A percentile compares a stretch with the other conserved stretches of the same genome.
These are phyloP conservation scores for Syngnathus floridae DNA, from an alignment of 2,113 vertebrate genomes.

Conservation along the genomic window DNA sequence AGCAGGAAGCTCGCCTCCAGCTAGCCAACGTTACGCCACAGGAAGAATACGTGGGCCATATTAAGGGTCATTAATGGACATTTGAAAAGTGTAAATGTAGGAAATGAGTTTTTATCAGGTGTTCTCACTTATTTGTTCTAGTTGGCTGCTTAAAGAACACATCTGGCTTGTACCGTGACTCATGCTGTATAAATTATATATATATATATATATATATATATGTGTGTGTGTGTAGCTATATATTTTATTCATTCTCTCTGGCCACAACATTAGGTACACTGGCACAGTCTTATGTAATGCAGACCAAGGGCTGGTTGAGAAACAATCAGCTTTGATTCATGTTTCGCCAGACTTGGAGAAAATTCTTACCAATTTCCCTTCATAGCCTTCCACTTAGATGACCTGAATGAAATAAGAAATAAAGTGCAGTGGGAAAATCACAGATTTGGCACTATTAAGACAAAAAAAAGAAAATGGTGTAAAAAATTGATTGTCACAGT, in stretches of 20 bases:
- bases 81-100: constrained; percentile 45
- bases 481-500: too few relatives aligned
- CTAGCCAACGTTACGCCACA: constrained; percentile 27
- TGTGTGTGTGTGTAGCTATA: background rate
- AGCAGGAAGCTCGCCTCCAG: constrained; percentile 51
- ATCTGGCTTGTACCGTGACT: constrained; percentile 3
- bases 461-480: too few relatives aligned
- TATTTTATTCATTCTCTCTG: background rate
- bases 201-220: background rate
- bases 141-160: background rate
- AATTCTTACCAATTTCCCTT: background rate
- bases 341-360: background rate
- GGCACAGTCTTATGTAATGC: background rate
- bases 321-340: background rate
- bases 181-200: constrained; percentile 2
- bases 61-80: constrained; percentile 45
- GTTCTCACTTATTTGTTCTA: constrained; percentile 39
- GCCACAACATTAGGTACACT: background rate
- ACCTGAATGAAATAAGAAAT: too few relatives aligned
- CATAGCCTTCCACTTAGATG: background rate
- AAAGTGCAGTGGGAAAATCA: too few relatives aligned
- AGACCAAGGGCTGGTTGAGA: background rate
- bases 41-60: constrained; percentile 19
- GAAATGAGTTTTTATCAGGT: constrained; percentile 46
- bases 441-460: too few relatives aligned